A percentile compares a stretch with the other conserved stretches of the same genome.
phyloP scores from a whole-genome alignment of 2,113 vertebrate genomes.

The Corvus hawaiiensis region DNA sequence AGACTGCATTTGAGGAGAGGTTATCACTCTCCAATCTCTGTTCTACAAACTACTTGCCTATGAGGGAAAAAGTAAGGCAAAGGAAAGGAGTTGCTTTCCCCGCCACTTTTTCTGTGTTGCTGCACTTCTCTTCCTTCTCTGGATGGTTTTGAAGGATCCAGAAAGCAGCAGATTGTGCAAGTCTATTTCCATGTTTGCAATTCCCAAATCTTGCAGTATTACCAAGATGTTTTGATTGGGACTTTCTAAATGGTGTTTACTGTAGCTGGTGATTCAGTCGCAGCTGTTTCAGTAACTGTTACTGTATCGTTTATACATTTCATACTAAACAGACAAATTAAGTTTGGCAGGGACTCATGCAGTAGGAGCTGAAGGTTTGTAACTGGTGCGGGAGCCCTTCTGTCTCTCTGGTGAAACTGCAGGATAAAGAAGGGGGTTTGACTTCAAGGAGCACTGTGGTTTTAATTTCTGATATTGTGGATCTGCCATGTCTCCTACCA shows the following conservation, averaged over 20 bases:
- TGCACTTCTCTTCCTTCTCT: background rate
- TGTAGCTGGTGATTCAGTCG: slow-evolving; percentile 26
- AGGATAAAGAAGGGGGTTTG: background rate
- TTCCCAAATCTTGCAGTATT: background rate
- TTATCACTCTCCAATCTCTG: background rate
- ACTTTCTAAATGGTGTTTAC: slow-evolving; percentile 41
- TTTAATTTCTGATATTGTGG: background rate
- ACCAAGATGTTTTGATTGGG: background rate
- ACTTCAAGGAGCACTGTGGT: background rate
- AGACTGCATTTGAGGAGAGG: background rate
- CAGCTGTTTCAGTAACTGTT: slow-evolving; percentile 34
- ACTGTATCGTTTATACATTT: slow-evolving; percentile 4
- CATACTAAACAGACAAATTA: slow-evolving; percentile 12
- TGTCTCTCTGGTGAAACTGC: background rate
- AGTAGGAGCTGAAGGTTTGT: background rate
- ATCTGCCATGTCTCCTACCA: background rate
- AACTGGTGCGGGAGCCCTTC: background rate
- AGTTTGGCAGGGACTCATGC: background rate
- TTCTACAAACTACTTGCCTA: background rate
- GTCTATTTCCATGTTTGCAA: background rate
- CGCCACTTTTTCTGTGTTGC: background rate
- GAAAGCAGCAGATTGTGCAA: background rate
- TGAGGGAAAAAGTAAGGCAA: background rate
- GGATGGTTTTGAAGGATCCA: background rate
- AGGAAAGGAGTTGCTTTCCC: background rate